Evolutionary conservation across 2,888 invertebrate genomes (phyloP).

Genomic region (Acanthococcus lagerstroemiae): DNA sequence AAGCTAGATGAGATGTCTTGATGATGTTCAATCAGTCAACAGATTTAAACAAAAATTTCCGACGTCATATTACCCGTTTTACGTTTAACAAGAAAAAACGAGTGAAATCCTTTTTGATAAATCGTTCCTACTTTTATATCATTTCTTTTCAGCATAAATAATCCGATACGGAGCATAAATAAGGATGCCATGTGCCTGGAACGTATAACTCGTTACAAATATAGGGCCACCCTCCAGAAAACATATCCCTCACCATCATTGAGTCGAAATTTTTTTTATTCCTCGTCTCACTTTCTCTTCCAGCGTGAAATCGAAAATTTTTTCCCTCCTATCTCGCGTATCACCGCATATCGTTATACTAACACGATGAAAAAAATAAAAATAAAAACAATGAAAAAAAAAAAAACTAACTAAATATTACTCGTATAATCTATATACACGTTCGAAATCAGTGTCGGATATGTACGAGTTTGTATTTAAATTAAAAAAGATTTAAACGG

Average conservation of each 20-base stretch:
- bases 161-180: slow-evolving; percentile 23
- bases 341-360: neutral
- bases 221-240: neutral
- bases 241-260: neutral
- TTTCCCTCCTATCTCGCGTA: neutral
- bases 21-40: slow-evolving; percentile 30
- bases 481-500: slow-evolving; percentile 24
- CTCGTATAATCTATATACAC: neutral
- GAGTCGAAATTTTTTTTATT: neutral
- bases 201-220: slow-evolving; percentile 15
- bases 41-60: slow-evolving; percentile 30
- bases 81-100: slow-evolving; percentile 28
- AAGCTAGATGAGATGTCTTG: slow-evolving; percentile 24
- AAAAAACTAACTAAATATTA: neutral
- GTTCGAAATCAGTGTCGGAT: slow-evolving; percentile 1
- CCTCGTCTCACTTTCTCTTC: too few relatives aligned
- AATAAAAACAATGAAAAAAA: neutral
- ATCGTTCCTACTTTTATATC: slow-evolving; percentile 27
- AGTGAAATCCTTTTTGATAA: slow-evolving; percentile 27
- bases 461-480: neutral
- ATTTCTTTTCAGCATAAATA: slow-evolving; percentile 28
- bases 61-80: slow-evolving; percentile 21
- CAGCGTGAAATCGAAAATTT: neutral
- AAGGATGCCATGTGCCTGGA: slow-evolving; percentile 24
- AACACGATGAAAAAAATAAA: neutral